phyloP scores from a whole-genome alignment of 1,140 invertebrate genomes.

The Ostrea edulis region DNA sequence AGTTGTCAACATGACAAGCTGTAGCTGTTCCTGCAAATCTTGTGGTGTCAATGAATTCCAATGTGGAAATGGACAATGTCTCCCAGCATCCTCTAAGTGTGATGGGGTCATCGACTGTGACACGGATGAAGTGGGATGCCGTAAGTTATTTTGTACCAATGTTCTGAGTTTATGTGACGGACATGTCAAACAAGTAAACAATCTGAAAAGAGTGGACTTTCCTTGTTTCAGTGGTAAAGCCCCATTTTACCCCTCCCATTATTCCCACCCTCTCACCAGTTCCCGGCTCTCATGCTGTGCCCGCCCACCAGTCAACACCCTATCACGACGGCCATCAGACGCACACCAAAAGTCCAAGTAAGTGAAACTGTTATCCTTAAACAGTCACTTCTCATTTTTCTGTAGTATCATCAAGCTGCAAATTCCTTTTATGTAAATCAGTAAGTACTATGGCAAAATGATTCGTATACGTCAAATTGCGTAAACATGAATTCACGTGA shows the following conservation, averaged over 20 bases:
- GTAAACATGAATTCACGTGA: too few species aligned
- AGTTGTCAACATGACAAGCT: slow-evolving; percentile 80
- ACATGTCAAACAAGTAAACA: neutral
- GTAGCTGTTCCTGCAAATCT: slow-evolving; percentile 87
- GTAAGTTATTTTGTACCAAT: slow-evolving; percentile 49
- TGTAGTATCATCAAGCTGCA: too few species aligned
- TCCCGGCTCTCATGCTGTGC: slow-evolving; percentile 27
- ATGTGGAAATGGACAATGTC: slow-evolving; percentile 89
- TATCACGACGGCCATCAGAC: slow-evolving; percentile 26
- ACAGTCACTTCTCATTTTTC: too few species aligned
- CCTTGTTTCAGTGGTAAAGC: slow-evolving; percentile 43
- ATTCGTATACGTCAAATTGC: too few species aligned
- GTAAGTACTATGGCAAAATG: too few species aligned
- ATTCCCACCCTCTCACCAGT: slow-evolving; percentile 45
- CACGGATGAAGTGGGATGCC: slow-evolving; percentile 89
- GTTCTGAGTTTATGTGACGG: neutral
- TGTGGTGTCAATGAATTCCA: slow-evolving; percentile 84
- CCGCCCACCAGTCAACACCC: slow-evolving; percentile 13
- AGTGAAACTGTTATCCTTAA: neutral
- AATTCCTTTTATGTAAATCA: too few species aligned
- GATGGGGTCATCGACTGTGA: slow-evolving; percentile 90
- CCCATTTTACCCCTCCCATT: slow-evolving; percentile 44
- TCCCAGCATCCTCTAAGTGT: slow-evolving; percentile 87
- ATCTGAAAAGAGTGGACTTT: neutral
- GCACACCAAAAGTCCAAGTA: slow-evolving; percentile 23